Evolutionary conservation across 2,113 vertebrate genomes (phyloP).

Genomic region (Ondatra zibethicus): DNA sequence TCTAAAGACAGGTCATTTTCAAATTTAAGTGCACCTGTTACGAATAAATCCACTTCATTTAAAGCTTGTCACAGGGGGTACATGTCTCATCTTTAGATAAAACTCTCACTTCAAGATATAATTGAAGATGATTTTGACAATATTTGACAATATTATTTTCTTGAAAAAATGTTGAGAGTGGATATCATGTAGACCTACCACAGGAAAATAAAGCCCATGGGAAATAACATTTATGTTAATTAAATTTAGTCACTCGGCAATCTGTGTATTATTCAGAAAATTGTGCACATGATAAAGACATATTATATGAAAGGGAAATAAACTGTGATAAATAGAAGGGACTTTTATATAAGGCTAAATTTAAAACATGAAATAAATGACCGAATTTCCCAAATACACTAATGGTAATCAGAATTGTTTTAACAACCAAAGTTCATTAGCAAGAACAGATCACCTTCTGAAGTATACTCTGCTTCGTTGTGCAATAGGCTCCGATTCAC

Average conservation of each 20-base stretch:
- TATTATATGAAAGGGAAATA: not conserved
- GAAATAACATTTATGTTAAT: not conserved
- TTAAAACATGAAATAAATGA: not conserved
- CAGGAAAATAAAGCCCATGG: not conserved
- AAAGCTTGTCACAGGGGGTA: not conserved
- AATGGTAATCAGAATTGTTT: not conserved
- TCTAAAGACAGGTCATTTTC: conserved; percentile 24
- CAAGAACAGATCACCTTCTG: not conserved
- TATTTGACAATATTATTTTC: not conserved
- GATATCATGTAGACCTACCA: not conserved
- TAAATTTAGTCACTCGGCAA: not conserved
- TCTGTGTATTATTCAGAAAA: not conserved
- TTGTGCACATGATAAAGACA: not conserved
- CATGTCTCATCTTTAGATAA: conserved; percentile 38
- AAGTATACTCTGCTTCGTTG: conserved; percentile 18
- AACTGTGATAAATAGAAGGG: not conserved
- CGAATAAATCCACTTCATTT: conserved; percentile 57
- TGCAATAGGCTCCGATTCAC: conserved; percentile 4
- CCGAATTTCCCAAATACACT: not conserved
- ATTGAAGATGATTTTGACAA: conserved; percentile 49
- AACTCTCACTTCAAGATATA: conserved; percentile 38
- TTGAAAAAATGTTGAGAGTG: not conserved
- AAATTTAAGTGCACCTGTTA: conserved; percentile 37
- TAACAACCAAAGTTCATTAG: conserved; percentile 16
- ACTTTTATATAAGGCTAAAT: not conserved